These are phyloP conservation scores for Mellilla xanthometata DNA, from an alignment of 2,888 invertebrate species.

Conservation along the genomic window DNA sequence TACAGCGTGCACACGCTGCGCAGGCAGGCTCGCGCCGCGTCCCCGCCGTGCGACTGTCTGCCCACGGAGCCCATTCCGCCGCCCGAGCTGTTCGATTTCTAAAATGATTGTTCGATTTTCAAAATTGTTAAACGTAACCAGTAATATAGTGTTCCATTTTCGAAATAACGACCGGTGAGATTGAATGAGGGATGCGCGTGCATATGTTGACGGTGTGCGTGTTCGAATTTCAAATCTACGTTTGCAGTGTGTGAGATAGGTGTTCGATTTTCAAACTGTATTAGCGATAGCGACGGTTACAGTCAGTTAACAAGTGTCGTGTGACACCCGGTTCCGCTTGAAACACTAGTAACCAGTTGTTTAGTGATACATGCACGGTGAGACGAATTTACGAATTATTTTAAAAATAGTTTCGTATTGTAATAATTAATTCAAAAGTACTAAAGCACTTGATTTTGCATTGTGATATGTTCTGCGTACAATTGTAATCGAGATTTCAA, in stretches of 20 bases:
- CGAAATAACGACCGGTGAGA: constrained; percentile 2
- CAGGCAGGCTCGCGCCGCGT: constrained; percentile 41
- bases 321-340: too few relatives aligned
- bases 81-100: constrained; percentile 72
- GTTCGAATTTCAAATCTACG: constrained; percentile 1
- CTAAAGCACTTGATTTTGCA: too few relatives aligned
- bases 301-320: not conserved
- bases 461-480: too few relatives aligned
- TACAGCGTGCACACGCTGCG: constrained; percentile 55
- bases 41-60: constrained; percentile 56
- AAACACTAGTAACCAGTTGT: too few relatives aligned
- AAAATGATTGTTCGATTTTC: constrained; percentile 23
- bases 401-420: not conserved
- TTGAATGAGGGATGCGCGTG: too few relatives aligned
- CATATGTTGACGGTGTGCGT: too few relatives aligned
- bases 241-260: not conserved
- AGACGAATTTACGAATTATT: constrained; percentile 8
- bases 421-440: too few relatives aligned
- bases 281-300: constrained; percentile 1
- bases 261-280: constrained; percentile 4
- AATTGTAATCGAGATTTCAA: too few relatives aligned
- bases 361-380: constrained; percentile 6
- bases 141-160: constrained; percentile 11
- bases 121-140: not conserved
- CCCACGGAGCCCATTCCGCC: constrained; percentile 68